These are phyloP conservation scores for Calycopis cecrops DNA, from an alignment of 1,140 invertebrate genomes.

Conservation along the genomic window DNA sequence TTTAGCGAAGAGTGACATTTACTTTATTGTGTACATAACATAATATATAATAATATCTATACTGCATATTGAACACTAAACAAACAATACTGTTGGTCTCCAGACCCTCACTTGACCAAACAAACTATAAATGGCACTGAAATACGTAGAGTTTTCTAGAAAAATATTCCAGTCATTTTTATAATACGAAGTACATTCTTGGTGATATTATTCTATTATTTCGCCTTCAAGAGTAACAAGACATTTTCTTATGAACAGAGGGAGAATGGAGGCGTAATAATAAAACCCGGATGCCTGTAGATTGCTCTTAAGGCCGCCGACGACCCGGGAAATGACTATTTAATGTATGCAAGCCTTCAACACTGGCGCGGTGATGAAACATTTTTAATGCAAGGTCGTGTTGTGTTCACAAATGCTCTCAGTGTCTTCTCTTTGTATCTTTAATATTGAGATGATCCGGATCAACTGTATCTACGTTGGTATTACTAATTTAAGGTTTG, in stretches of 20 bases:
- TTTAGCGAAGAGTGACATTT: too few relatives aligned
- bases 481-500: too few relatives aligned
- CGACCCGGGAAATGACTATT: conserved; percentile 16
- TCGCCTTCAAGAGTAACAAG: not conserved
- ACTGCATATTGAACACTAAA: too few relatives aligned
- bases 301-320: conserved; percentile 15
- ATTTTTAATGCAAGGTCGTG: conserved; percentile 1
- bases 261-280: conserved; percentile 11
- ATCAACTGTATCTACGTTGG: too few relatives aligned
- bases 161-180: not conserved
- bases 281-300: conserved; percentile 13
- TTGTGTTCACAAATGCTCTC: not conserved
- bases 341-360: conserved; percentile 19
- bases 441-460: too few relatives aligned
- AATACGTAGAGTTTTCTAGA: too few relatives aligned
- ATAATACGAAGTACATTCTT: not conserved
- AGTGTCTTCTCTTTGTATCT: not conserved
- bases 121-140: too few relatives aligned
- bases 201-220: conserved; percentile 2
- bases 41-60: too few relatives aligned
- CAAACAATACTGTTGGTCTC: too few relatives aligned
- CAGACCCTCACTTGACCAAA: too few relatives aligned
- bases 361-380: conserved; percentile 1
- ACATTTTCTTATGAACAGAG: conserved; percentile 9
- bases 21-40: too few relatives aligned